Base-by-base conservation (phyloP, 1,140 invertebrate species). In the Nymphalis io region DNA sequence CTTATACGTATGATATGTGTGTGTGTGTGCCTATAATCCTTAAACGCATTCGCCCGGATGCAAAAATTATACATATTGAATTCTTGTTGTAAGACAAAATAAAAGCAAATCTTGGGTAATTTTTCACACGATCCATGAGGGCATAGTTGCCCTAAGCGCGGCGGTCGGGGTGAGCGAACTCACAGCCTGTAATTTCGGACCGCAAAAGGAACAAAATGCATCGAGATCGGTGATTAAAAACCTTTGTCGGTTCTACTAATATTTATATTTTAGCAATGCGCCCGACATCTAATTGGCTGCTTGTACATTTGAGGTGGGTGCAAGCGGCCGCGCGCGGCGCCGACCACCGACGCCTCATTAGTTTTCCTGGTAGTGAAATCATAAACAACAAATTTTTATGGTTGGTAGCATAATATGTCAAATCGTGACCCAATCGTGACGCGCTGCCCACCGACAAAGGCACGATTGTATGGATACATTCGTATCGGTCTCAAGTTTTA, bases 171-270 rank as follows among this genome's bases (percentile, higher is more conserved):
- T 91, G 82, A 91, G 81, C 87, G 89, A 90, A 86, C 89, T 83
- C 82, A 74, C 84, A 82, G 84, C 78, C 89, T 87, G 88, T 87
- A 89, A 90, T 90, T 90, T 90, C 76, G 88, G 88, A 91, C 89
- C 89, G 89, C 89, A 91, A 91, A 91, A 91, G 78, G 87, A 89
- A 74, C 80, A 90, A 91, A 84, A 87, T 81, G 78, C 76, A 83
- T 81, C 78, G 80, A 84, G 88, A 91, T 91, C 84, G 85, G 87
- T 91, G 89, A 91, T 91, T 91, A 91, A 91, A 89, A 91, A 87
- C 88, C 89, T 91, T 91, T 91, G 89, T 91, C 89, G 89, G 89
- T 86, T 91, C 89, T 91, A 91, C 89, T 91, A 91, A 91, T 91
- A 90, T 91, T 90, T 90, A 90, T 90, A 91, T 91, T 91, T 89